phyloP scores from a whole-genome alignment of 2,888 invertebrate genomes.

The Crepidodera aurea region DNA sequence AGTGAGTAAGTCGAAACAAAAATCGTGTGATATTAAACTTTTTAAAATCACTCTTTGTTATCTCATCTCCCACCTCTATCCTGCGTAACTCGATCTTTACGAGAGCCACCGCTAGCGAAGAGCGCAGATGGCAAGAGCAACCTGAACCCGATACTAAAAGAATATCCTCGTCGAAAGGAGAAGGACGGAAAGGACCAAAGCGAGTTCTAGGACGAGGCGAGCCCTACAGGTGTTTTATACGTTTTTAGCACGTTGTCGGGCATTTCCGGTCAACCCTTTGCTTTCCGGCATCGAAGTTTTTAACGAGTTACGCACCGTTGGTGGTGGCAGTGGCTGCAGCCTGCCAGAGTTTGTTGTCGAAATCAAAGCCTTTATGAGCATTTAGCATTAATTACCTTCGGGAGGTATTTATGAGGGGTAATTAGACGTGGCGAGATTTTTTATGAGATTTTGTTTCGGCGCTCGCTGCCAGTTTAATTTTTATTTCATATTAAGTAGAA shows the following conservation, averaged over 20 bases:
- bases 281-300: conserved; percentile 25
- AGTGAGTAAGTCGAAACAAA: no score
- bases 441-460: neutral
- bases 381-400: conserved; percentile 23
- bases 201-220: conserved; percentile 19
- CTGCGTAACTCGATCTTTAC: neutral
- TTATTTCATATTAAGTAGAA: no score
- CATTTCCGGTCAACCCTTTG: conserved; percentile 40
- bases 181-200: conserved; percentile 22
- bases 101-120: neutral
- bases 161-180: conserved; percentile 8
- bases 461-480: no score
- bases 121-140: conserved; percentile 2
- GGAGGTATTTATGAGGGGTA: conserved; percentile 12
- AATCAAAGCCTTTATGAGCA: conserved; percentile 29
- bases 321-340: neutral
- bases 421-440: conserved; percentile 13
- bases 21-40: no score
- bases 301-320: conserved; percentile 27
- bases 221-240: conserved; percentile 39
- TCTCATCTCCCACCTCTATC: neutral
- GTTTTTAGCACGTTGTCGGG: conserved; percentile 38
- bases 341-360: neutral
- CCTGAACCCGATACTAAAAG: conserved; percentile 7
- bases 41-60: no score